Evolutionary conservation across 1,140 invertebrate species (phyloP).

Genomic region (Harlomillsia oculata): DNA sequence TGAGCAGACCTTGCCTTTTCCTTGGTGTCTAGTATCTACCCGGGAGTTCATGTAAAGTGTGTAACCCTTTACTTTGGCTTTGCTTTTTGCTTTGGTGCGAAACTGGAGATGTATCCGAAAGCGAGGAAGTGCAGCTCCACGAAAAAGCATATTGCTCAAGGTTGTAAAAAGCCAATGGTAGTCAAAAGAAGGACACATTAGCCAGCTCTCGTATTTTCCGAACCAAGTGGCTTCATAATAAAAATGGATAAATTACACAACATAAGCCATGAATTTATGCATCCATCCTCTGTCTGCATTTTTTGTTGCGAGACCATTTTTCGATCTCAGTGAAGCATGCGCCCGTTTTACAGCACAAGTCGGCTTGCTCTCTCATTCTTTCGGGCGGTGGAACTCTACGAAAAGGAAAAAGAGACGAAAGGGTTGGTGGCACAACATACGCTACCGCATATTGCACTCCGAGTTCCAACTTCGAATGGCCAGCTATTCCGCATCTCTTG

Average conservation of each 20-base stretch:
- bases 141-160: no score
- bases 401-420: neutral
- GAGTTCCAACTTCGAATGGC: slow-evolving; percentile 11
- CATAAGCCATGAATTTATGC: slow-evolving; percentile 20
- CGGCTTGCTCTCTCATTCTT: no score
- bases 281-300: slow-evolving; percentile 9
- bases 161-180: no score
- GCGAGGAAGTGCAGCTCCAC: no score
- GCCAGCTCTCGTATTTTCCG: slow-evolving; percentile 8
- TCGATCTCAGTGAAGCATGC: slow-evolving; percentile 20
- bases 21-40: no score
- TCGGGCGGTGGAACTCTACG: no score
- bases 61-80: no score
- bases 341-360: slow-evolving; percentile 10
- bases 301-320: slow-evolving; percentile 17
- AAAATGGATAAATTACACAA: slow-evolving; percentile 18
- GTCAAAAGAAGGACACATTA: no score
- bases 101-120: no score
- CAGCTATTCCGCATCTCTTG: slow-evolving; percentile 6
- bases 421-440: slow-evolving; percentile 9
- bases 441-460: slow-evolving; percentile 5
- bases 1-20: no score
- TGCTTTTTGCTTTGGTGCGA: no score
- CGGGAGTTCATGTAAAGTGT: no score
- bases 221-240: slow-evolving; percentile 11